Base-by-base conservation (phyloP, 2,797 vertebrate species). In the Rhinatrema bivittatum region DNA sequence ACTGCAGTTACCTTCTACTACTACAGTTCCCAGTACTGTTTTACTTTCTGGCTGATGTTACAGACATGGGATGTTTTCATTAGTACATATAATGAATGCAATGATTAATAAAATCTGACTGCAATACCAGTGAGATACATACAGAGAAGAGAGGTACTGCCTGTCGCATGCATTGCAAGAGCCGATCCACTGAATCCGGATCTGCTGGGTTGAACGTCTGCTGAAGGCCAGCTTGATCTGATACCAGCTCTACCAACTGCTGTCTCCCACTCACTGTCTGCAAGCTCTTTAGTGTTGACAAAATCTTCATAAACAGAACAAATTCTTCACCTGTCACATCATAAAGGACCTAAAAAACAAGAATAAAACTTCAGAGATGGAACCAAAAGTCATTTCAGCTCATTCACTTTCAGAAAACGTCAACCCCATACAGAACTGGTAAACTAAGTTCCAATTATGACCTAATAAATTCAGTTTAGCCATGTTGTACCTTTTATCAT, bases 271-370 rank as follows among this genome's bases (percentile, higher is more conserved):
- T 94, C 29, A 99, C 93, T 4, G 95, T 94, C 87, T 97, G 95
- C 47, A 98, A 70, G 42, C 72, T 87, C 64, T 88, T 91, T 42
- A 99, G 73, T 5, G 81, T 81, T 1, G 92, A 94, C 25, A 98
- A 39, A 22, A 99, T 76, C 17, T 95, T 94, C 93, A 99, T 98
- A 70, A 99, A 84, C 16, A 97, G 78, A 33, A 98, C 94, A 79
- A 99, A 99, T 71, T 98, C 96, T 59, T 98, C 95, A 7, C 95
- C 96, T 0, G 94, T 99, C 54, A 98, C 95, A 16, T 99, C 96
- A 70, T 98, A 94, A 60, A 99, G 60, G 17, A 99, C 96, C 96
- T 99, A 46, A 38, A 0, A 36, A 27, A 53, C 41, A 53, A 62
- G 26, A 6, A 39, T 13, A 29, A 7, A 19, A 3, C 35, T 46